A percentile compares a stretch with the other conserved stretches of the same genome.
Conservation (phyloP, 2,797 vertebrate species). For the Enteromius unitaeniatus region DNA sequence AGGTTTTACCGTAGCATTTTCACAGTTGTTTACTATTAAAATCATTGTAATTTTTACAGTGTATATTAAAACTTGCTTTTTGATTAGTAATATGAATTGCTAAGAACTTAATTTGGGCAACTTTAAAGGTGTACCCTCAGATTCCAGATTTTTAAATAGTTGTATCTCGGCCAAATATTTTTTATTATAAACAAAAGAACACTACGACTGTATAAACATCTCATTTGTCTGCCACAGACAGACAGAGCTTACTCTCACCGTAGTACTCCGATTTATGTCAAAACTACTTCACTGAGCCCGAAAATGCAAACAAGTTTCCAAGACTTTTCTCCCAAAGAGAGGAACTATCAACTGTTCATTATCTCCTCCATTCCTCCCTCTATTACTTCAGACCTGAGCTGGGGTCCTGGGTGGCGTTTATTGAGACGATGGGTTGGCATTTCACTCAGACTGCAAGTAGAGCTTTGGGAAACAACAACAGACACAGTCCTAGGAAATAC, state of each 20-base stretch:
- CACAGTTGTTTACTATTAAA: too few relatives aligned
- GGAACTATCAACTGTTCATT: slow-evolving; percentile 9
- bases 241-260: not conserved
- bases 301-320: not conserved
- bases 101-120: too few relatives aligned
- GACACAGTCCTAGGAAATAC: not conserved
- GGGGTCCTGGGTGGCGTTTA: not conserved
- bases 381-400: not conserved
- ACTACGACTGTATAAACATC: not conserved
- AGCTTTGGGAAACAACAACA: slow-evolving; percentile 21
- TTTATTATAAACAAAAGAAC: too few relatives aligned
- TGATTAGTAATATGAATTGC: too few relatives aligned
- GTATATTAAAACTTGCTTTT: too few relatives aligned
- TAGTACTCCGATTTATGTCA: not conserved
- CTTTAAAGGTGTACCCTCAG: too few relatives aligned
- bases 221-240: not conserved
- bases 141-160: too few relatives aligned
- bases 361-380: not conserved
- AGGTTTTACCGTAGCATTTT: too few relatives aligned
- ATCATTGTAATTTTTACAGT: too few relatives aligned
- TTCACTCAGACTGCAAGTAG: slow-evolving; percentile 25
- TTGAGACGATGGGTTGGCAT: slow-evolving; percentile 27
- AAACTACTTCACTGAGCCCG: not conserved
- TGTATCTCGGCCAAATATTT: too few relatives aligned
- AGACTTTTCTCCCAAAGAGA: slow-evolving; percentile 18